phyloP scores from a whole-genome alignment of 2,888 invertebrate genomes.

The Sturmia bella region DNA sequence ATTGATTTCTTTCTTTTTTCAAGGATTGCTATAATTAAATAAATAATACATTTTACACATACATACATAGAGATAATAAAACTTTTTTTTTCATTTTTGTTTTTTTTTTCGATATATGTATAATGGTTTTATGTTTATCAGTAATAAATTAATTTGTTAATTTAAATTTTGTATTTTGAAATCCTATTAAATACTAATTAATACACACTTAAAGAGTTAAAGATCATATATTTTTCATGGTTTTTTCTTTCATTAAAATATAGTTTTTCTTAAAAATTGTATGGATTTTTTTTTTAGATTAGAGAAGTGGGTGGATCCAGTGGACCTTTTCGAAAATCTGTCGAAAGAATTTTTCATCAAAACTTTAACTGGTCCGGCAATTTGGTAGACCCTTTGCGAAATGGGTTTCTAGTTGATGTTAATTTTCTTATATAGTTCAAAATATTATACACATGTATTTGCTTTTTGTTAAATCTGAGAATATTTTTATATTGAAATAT shows the following conservation, averaged over 20 bases:
- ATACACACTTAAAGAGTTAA: conserved; percentile 68
- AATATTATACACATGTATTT: no score
- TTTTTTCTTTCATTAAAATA: conserved; percentile 33
- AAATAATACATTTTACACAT: conserved; percentile 69
- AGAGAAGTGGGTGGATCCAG: no score
- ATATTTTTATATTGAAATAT: conserved; percentile 38
- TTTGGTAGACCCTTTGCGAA: no score
- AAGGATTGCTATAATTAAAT: conserved; percentile 52
- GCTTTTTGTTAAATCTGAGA: not conserved
- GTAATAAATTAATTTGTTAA: conserved; percentile 65
- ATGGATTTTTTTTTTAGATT: conserved; percentile 19
- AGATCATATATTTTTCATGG: conserved; percentile 54
- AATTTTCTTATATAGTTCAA: no score
- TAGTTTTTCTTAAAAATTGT: conserved; percentile 32
- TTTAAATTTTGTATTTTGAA: conserved; percentile 48
- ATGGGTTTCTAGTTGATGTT: no score
- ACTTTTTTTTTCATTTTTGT: conserved; percentile 24
- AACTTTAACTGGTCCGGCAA: no score
- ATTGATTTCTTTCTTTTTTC: conserved; percentile 26
- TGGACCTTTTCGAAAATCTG: no score
- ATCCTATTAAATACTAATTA: conserved; percentile 70
- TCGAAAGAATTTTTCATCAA: no score
- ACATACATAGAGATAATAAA: conserved; percentile 65
- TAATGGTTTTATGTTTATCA: conserved; percentile 51
- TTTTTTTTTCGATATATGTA: conserved; percentile 39